Evolutionary conservation across 2,797 vertebrate species (phyloP).

Genomic region (Rhinella marina): DNA sequence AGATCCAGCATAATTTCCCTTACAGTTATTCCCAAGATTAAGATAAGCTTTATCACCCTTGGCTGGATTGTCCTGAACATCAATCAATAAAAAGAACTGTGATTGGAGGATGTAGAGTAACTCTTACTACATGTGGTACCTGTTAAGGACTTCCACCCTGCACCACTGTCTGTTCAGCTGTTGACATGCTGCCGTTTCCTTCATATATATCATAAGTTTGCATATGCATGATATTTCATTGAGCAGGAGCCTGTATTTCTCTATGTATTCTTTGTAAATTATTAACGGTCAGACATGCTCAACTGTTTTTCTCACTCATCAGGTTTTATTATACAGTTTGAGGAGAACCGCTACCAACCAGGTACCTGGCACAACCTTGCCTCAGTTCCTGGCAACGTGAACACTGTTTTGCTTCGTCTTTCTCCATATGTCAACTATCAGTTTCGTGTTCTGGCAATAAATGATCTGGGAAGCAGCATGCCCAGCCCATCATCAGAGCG

Average conservation of each 20-base stretch:
- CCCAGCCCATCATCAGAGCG: conserved; percentile 88
- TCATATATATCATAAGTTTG: not conserved
- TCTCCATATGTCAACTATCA: conserved; percentile 93
- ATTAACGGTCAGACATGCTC: not conserved
- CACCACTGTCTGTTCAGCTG: not conserved
- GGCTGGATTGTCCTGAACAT: too few species aligned
- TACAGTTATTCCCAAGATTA: too few species aligned
- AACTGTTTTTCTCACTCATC: conserved; percentile 34
- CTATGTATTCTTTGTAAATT: not conserved
- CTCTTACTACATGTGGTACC: too few species aligned
- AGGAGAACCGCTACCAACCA: conserved; percentile 87
- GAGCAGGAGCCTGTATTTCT: not conserved
- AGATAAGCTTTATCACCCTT: too few species aligned
- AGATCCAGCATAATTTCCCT: too few species aligned
- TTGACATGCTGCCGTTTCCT: not conserved
- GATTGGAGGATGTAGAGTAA: too few species aligned
- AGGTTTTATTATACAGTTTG: conserved; percentile 94
- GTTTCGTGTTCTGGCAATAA: conserved; percentile 93
- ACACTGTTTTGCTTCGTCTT: conserved; percentile 87
- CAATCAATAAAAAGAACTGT: too few species aligned
- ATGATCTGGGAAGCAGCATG: conserved; percentile 88
- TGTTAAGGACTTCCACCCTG: too few species aligned
- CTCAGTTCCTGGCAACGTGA: conserved; percentile 83
- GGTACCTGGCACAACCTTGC: conserved; percentile 89
- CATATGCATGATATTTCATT: not conserved